Evolutionary conservation across 2,113 vertebrate genomes (phyloP), one percentile per base, ranked within the genome.

Genomic region (Tyto alba): DNA sequence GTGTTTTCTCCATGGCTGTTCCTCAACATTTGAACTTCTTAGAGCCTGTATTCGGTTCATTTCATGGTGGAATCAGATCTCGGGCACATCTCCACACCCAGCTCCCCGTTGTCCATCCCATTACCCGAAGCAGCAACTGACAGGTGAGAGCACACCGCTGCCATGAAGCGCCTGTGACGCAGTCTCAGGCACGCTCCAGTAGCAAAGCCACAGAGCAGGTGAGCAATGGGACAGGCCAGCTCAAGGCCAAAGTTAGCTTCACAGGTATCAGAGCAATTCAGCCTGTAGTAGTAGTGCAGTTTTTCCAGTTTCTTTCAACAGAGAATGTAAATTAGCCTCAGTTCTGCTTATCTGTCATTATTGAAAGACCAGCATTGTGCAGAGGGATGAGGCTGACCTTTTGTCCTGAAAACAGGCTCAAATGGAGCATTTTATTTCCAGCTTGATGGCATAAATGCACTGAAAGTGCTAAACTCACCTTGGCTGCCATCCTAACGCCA

Each of bases 111-210:
- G 53, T 55, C 72, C 53, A 32, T 40, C 27, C 34, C 34, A 57
- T 52, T 30, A 11, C 16, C 59, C 3, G 1, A 53, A 71, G 76
- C 7, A 76, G 47, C 41, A 50, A 48, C 59, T 30, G 40, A 15
- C 8, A 23, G 36, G 10, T 25, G 77, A 45, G 17, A 74, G 77
- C 57, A 15, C 23, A 52, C 5, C 73, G 26, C 45, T 79, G 57
- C 57, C 52, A 9, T 23, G 12, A 63, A 50, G 38, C 26, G 32
- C 43, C 15, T 5, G 1, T 3, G 56, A 8, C 38, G 38, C 60
- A 43, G 27, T 11, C 62, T 55, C 45, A 11, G 59, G 8, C 26
- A 32, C 0, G 0, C 20, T 41, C 25, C 34, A 47, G 41, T 45
- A 47, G 19, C 72, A 74, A 40, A 34, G 25, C 68, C 53, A 12